Evolutionary conservation across 2,797 vertebrate genomes (phyloP).

Genomic region (Ctenopoma multispine): DNA sequence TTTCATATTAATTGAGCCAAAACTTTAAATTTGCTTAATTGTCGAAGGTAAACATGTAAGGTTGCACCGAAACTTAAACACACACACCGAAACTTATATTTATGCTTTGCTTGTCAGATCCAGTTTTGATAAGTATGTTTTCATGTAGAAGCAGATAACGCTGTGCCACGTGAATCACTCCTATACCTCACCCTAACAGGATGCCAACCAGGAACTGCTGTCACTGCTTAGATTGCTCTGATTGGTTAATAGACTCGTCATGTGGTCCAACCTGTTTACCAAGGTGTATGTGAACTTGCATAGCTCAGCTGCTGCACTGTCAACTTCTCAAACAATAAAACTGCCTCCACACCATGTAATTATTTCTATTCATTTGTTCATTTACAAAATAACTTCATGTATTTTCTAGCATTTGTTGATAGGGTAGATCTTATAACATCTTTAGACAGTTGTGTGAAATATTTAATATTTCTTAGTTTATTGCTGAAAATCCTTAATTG

Average conservation of each 20-base stretch:
- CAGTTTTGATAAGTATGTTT: background rate
- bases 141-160: background rate
- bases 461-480: no score
- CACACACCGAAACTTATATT: rapidly evolving
- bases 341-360: background rate
- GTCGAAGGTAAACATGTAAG: slow-evolving; percentile 9
- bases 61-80: background rate
- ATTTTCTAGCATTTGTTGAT: background rate
- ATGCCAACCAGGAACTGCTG: slow-evolving; percentile 70
- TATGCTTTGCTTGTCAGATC: background rate
- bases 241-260: background rate
- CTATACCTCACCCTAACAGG: slow-evolving; percentile 66
- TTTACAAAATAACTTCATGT: background rate
- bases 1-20: background rate
- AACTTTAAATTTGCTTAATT: background rate
- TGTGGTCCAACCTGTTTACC: slow-evolving; percentile 47
- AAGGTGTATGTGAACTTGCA: background rate
- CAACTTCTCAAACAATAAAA: background rate
- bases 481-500: no score
- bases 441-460: background rate
- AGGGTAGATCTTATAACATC: background rate
- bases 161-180: slow-evolving; percentile 6
- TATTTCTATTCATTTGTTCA: background rate
- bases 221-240: slow-evolving; percentile 16
- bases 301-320: background rate